Evolutionary conservation across 2,888 invertebrate genomes (phyloP).

Genomic region (Eupithecia tripunctaria): DNA sequence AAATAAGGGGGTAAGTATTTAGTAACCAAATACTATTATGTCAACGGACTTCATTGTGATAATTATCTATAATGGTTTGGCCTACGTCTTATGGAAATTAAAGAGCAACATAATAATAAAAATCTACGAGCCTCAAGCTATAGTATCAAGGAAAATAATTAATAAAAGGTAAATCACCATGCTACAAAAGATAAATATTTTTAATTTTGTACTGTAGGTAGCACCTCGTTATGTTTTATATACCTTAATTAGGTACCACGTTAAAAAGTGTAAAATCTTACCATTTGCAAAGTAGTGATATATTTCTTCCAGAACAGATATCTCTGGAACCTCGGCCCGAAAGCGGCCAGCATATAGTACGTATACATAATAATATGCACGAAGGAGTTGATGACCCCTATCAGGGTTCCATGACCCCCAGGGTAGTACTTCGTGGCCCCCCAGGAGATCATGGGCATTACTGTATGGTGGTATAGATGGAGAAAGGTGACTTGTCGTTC

Average conservation of each 20-base stretch:
- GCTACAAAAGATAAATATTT: too few species aligned
- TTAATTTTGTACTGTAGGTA: too few species aligned
- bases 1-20: too few species aligned
- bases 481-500: slow-evolving; percentile 94
- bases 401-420: slow-evolving; percentile 96
- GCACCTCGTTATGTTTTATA: too few species aligned
- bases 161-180: too few species aligned
- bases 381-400: slow-evolving; percentile 95
- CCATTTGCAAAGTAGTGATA: slow-evolving; percentile 89
- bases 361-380: slow-evolving; percentile 98
- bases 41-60: too few species aligned
- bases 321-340: slow-evolving; percentile 94
- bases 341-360: slow-evolving; percentile 95
- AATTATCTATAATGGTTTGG: too few species aligned
- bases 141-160: too few species aligned
- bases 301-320: slow-evolving; percentile 98
- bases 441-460: slow-evolving; percentile 98
- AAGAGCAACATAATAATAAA: not conserved
- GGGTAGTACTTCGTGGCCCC: slow-evolving; percentile 94
- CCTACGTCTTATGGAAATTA: too few species aligned
- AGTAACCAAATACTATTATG: too few species aligned
- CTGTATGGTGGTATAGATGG: slow-evolving; percentile 96
- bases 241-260: too few species aligned
- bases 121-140: not conserved
- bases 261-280: slow-evolving; percentile 34